phyloP scores from a whole-genome alignment of 2,797 vertebrate genomes.

The Squalus acanthias region DNA sequence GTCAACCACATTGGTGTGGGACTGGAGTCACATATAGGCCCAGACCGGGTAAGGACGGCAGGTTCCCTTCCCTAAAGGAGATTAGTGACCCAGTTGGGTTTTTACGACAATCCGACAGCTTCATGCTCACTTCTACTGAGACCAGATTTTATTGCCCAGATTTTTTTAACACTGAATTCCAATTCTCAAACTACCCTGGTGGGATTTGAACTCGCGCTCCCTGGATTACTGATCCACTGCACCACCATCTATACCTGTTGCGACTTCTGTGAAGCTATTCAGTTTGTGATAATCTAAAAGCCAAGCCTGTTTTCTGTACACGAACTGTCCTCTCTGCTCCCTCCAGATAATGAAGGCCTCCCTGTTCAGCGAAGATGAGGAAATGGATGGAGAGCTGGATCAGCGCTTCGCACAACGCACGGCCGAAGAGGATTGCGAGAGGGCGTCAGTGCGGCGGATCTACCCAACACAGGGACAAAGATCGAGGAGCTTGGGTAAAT shows the following conservation, averaged over 20 bases:
- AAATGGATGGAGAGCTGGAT: conserved; percentile 64
- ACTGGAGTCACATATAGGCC: too few relatives aligned
- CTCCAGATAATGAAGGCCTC: conserved; percentile 93
- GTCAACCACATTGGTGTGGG: too few relatives aligned
- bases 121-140: background rate
- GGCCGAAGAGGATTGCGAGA: background rate
- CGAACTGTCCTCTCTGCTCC: background rate
- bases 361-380: conserved; percentile 80
- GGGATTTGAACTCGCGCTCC: too few relatives aligned
- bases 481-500: background rate
- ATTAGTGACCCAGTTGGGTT: too few relatives aligned
- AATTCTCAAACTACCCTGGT: background rate
- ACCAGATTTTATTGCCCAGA: background rate
- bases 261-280: background rate
- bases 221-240: background rate
- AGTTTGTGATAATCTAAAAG: background rate
- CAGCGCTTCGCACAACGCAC: conserved; percentile 44
- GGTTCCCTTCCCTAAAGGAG: background rate
- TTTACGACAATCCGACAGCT: too few relatives aligned
- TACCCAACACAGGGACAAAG: background rate
- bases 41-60: too few relatives aligned
- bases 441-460: background rate
- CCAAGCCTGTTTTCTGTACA: background rate
- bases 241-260: background rate
- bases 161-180: background rate